Evolutionary conservation across 2,888 invertebrate genomes (phyloP).

Genomic region (Tenthredo notha): DNA sequence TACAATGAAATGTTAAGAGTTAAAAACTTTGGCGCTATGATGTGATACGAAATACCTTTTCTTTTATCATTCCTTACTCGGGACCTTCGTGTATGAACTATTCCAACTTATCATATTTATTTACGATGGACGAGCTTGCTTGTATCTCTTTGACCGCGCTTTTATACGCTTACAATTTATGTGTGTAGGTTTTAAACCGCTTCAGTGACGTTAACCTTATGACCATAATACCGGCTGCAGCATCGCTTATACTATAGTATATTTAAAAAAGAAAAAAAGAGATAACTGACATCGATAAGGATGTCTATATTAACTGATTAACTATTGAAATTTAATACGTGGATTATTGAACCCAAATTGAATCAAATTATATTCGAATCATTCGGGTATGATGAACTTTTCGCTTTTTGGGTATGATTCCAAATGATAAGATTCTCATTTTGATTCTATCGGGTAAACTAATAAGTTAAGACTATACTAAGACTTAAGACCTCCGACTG

Average conservation of each 20-base stretch:
- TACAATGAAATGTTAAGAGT: neutral
- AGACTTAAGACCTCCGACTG: neutral
- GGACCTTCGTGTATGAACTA: constrained; percentile 12
- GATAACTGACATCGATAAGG: constrained; percentile 23
- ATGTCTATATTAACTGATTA: neutral
- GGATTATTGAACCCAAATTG: constrained; percentile 10
- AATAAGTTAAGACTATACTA: neutral
- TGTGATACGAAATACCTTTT: constrained; percentile 4
- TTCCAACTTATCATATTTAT: constrained; percentile 20
- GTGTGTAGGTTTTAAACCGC: neutral
- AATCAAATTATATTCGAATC: neutral
- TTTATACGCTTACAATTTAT: neutral
- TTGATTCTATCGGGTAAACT: neutral
- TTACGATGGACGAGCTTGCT: constrained; percentile 16
- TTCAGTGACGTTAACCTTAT: constrained; percentile 15
- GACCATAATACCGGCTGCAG: constrained; percentile 29
- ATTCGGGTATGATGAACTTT: neutral
- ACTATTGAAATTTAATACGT: neutral
- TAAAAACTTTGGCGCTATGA: neutral
- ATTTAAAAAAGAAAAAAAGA: neutral
- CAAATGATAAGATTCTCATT: neutral
- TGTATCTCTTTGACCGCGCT: neutral
- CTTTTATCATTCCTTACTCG: neutral
- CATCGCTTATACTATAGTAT: neutral
- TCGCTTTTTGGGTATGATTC: neutral